Evolutionary conservation across 2,797 vertebrate genomes (phyloP).

Genomic region (Alectoris magna): DNA sequence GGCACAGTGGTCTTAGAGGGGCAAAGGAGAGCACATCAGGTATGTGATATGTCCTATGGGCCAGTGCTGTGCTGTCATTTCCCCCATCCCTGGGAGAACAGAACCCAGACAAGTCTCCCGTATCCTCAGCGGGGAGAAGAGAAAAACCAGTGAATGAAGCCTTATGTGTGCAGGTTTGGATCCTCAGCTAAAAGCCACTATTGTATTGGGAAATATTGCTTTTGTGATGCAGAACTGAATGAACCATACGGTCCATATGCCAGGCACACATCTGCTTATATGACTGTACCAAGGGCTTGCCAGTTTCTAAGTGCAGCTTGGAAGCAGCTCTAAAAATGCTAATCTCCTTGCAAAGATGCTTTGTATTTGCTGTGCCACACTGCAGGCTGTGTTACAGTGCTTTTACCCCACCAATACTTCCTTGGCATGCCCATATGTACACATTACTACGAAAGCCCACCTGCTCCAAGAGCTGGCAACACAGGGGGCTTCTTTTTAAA

Average conservation of each 20-base stretch:
- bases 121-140: rapidly evolving
- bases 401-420: not conserved
- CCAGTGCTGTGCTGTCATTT: not conserved
- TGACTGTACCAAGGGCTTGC: not conserved
- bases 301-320: not conserved
- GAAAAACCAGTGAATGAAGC: not conserved
- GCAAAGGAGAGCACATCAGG: not conserved
- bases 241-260: not conserved
- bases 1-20: not conserved
- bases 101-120: not conserved
- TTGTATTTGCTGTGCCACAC: not conserved
- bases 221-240: not conserved
- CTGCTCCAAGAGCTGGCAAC: not conserved
- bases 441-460: not conserved
- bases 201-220: not conserved
- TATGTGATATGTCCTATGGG: rapidly evolving
- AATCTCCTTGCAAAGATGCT: not conserved
- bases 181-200: not conserved
- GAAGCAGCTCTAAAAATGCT: not conserved
- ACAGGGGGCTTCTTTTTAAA: not conserved
- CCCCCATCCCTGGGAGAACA: not conserved
- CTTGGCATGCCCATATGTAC: not conserved
- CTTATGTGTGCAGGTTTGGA: not conserved
- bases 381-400: not conserved
- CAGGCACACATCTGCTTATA: not conserved